Evolutionary conservation across 2,888 invertebrate species (phyloP).

Genomic region (Torymus aiolomorphi): DNA sequence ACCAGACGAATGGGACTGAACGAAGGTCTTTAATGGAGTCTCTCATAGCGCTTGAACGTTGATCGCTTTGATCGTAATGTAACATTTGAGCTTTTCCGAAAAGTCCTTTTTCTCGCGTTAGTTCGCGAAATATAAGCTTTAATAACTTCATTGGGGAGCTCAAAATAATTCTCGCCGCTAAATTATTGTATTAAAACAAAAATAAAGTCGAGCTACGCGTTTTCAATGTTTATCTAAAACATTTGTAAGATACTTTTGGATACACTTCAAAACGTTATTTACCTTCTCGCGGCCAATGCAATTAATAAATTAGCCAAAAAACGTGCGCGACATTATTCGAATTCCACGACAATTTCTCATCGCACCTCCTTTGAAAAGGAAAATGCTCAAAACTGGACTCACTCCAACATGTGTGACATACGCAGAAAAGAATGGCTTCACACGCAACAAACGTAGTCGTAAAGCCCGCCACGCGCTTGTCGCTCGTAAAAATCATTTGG

Average conservation of each 20-base stretch:
- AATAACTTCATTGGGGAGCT: neutral
- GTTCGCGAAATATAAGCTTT: neutral
- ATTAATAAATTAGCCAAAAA: neutral
- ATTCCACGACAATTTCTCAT: no score
- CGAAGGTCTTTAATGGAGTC: slow-evolving; percentile 58
- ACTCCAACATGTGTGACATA: neutral
- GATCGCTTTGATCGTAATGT: slow-evolving; percentile 60
- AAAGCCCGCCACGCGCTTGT: neutral
- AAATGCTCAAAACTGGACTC: slow-evolving; percentile 1
- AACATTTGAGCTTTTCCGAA: slow-evolving; percentile 26
- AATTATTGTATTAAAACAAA: neutral
- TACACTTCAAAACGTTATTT: slow-evolving; percentile 9
- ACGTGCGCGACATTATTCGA: no score
- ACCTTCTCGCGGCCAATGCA: neutral
- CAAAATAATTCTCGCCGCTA: neutral
- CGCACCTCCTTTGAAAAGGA: neutral
- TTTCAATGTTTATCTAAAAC: neutral
- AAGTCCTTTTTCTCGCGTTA: slow-evolving; percentile 26
- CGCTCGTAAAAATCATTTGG: slow-evolving; percentile 32
- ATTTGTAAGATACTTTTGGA: slow-evolving; percentile 15
- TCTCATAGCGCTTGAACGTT: slow-evolving; percentile 54
- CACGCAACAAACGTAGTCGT: neutral
- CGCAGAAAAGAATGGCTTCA: neutral
- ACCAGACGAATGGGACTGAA: slow-evolving; percentile 64
- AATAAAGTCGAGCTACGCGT: neutral